phyloP scores from a whole-genome alignment of 2,888 invertebrate species.

The Napeogenes sylphis region DNA sequence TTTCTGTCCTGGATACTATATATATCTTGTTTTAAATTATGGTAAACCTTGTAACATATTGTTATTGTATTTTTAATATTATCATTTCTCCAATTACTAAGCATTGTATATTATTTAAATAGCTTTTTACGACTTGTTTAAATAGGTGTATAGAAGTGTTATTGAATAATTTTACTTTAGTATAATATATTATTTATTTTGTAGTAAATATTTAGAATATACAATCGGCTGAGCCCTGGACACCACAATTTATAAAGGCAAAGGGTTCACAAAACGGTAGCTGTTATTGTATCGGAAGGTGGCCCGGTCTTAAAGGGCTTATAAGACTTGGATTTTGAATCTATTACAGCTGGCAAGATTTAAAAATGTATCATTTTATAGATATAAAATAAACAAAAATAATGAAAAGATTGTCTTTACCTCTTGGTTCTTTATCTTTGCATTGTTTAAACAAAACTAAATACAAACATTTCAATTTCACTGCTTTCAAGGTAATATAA shows the following conservation, averaged over 20 bases:
- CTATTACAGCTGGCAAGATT: conserved; percentile 21
- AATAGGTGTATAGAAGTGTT: too few species aligned
- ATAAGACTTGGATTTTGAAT: conserved; percentile 11
- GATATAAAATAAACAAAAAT: not conserved
- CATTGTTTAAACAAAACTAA: too few species aligned
- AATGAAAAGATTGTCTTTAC: too few species aligned
- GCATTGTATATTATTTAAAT: too few species aligned
- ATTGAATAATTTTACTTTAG: too few species aligned
- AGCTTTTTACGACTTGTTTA: too few species aligned
- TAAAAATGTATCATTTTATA: not conserved
- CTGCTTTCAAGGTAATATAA: too few species aligned
- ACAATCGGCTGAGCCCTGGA: conserved; percentile 53
- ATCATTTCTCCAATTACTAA: too few species aligned
- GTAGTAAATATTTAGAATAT: conserved; percentile 47
- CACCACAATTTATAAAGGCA: conserved; percentile 73
- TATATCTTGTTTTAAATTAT: conserved; percentile 11
- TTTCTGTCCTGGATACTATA: conserved; percentile 29
- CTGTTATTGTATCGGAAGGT: conserved; percentile 77
- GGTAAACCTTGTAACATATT: not conserved
- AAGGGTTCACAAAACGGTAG: conserved; percentile 62
- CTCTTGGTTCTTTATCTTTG: too few species aligned
- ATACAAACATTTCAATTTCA: too few species aligned
- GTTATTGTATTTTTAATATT: not conserved
- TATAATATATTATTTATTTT: conserved; percentile 23
- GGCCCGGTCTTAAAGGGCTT: conserved; percentile 53